Percentiles rank a stretch among this genome's conserved stretches.
phyloP scores from a whole-genome alignment of 2,888 invertebrate genomes.

The Lochmaea capreae region DNA sequence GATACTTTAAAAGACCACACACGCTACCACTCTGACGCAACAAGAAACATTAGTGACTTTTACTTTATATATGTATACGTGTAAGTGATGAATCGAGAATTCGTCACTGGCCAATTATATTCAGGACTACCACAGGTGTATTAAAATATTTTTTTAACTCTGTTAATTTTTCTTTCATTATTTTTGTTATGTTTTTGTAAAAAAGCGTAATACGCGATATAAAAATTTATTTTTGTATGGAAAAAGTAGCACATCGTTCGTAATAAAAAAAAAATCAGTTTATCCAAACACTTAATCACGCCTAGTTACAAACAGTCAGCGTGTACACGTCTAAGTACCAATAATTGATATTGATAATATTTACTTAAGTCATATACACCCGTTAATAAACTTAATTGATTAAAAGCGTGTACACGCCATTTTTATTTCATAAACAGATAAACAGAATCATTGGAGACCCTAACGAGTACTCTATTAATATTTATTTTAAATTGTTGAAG shows the following conservation, averaged over 20 bases:
- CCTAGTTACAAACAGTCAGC: not conserved
- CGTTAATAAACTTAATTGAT: not conserved
- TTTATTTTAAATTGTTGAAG: conserved; percentile 10
- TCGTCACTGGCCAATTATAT: no score
- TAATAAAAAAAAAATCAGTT: not conserved
- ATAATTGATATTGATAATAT: conserved; percentile 8
- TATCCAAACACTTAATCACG: not conserved
- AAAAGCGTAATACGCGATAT: no score
- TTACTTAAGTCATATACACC: not conserved
- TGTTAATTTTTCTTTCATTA: no score
- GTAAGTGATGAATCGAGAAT: no score
- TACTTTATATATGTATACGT: no score
- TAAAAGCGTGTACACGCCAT: conserved; percentile 16
- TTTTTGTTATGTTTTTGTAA: no score
- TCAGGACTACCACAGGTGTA: no score
- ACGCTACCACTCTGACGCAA: no score
- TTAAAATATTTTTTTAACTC: no score
- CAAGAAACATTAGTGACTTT: no score
- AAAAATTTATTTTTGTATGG: not conserved
- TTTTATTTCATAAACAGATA: conserved; percentile 4
- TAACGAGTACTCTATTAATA: not conserved
- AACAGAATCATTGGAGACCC: not conserved
- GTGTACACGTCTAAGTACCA: conserved; percentile 15
- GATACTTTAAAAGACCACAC: no score
- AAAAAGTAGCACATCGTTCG: not conserved